Evolutionary conservation across 2,113 vertebrate species (phyloP).

Genomic region (Spheniscus mendiculus): DNA sequence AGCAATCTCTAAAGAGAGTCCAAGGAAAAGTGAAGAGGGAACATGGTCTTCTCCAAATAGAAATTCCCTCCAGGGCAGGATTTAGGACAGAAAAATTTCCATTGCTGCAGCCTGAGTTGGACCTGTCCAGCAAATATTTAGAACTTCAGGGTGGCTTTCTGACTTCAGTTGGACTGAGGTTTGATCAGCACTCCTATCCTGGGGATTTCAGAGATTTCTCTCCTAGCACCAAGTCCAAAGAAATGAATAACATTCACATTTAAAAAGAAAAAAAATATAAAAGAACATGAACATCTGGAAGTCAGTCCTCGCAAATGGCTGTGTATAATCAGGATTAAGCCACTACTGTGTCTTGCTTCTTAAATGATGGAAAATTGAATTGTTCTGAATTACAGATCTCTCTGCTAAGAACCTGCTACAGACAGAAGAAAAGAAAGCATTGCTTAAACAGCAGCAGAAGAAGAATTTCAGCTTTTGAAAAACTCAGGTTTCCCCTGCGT

Average conservation of each 20-base stretch:
- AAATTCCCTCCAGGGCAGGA: constrained; percentile 14
- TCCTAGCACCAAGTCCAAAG: neutral
- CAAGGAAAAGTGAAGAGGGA: constrained; percentile 17
- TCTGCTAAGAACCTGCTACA: neutral
- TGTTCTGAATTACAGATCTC: constrained; percentile 23
- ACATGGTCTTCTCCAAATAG: neutral
- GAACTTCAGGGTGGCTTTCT: neutral
- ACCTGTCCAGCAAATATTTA: neutral
- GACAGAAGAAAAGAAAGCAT: neutral
- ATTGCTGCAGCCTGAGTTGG: neutral
- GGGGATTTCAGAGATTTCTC: neutral
- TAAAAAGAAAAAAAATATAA: neutral
- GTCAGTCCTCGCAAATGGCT: neutral
- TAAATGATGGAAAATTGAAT: constrained; percentile 51
- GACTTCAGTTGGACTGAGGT: neutral
- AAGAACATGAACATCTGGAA: constrained; percentile 49
- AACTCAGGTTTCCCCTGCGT: neutral
- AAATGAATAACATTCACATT: neutral
- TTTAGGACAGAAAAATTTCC: constrained; percentile 31
- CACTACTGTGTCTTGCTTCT: constrained; percentile 38
- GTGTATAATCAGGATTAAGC: constrained; percentile 39
- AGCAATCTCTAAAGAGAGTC: constrained; percentile 1
- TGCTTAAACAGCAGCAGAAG: neutral
- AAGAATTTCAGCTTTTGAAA: constrained; percentile 20
- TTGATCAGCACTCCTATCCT: neutral